These are phyloP conservation scores for Falco rusticolus DNA, from an alignment of 2,797 vertebrate genomes.

Conservation along the genomic window DNA sequence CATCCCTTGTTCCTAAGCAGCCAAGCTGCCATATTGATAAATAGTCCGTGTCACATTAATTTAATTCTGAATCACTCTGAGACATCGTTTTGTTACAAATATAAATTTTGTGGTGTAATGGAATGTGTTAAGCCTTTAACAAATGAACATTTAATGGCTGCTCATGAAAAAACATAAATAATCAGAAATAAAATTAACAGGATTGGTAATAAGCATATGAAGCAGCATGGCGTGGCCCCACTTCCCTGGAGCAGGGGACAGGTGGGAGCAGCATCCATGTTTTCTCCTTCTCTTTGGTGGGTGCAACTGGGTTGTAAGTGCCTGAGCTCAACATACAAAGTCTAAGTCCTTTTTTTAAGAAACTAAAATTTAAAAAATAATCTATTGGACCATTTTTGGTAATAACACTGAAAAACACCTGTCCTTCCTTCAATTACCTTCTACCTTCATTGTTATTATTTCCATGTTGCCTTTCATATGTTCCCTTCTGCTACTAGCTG, in stretches of 20 bases:
- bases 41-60: constrained; percentile 70
- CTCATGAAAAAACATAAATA: constrained; percentile 70
- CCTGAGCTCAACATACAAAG: neutral
- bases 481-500: neutral
- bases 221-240: neutral
- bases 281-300: neutral
- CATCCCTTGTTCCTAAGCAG: constrained; percentile 54
- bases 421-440: neutral
- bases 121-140: constrained; percentile 75
- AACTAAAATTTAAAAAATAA: neutral
- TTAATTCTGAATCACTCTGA: constrained; percentile 74
- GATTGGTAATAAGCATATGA: constrained; percentile 7
- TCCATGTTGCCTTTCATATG: neutral
- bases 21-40: constrained; percentile 71
- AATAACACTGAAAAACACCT: neutral
- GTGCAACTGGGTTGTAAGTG: neutral
- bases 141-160: constrained; percentile 75
- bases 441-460: neutral
- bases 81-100: constrained; percentile 70
- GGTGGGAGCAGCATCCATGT: neutral
- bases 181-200: constrained; percentile 62
- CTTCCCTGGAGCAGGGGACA: neutral
- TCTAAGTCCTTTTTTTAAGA: neutral
- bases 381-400: neutral
- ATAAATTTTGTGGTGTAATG: constrained; percentile 75